A percentile compares a stretch with the other conserved stretches of the same genome.
phyloP scores from a whole-genome alignment of 1,140 invertebrate genomes.

The Gonioctena quinquepunctata region DNA sequence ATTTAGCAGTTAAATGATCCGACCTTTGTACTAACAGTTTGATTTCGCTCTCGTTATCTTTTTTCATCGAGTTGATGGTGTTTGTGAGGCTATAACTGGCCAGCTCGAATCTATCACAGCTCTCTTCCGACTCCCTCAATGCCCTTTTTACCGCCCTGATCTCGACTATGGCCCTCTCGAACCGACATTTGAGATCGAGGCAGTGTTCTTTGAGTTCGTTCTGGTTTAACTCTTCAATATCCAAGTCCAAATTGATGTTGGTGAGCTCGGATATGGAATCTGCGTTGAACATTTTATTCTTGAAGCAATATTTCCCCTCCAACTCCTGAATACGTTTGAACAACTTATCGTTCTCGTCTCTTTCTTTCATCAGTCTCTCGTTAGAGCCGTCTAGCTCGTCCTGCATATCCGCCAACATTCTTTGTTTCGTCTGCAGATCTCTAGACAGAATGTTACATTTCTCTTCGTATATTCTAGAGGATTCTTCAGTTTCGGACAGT shows the following conservation, averaged over 20 bases:
- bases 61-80: constrained; percentile 69
- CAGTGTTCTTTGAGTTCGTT: constrained; percentile 81
- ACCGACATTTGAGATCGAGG: constrained; percentile 72
- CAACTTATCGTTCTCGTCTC: constrained; percentile 78
- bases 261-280: constrained; percentile 81
- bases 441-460: constrained; percentile 65
- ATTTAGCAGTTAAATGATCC: constrained; percentile 81
- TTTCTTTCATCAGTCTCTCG: constrained; percentile 64
- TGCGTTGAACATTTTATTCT: constrained; percentile 66
- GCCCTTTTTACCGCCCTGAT: constrained; percentile 81
- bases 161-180: constrained; percentile 81
- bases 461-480: constrained; percentile 59
- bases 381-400: constrained; percentile 62
- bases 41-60: constrained; percentile 74
- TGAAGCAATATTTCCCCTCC: constrained; percentile 59
- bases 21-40: constrained; percentile 81
- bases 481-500: constrained; percentile 54
- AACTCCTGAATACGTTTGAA: constrained; percentile 72
- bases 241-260: constrained; percentile 75
- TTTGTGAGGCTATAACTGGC: constrained; percentile 73
- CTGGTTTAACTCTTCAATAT: constrained; percentile 74
- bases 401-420: constrained; percentile 61
- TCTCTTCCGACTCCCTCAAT: constrained; percentile 76
- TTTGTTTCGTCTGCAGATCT: constrained; percentile 66
- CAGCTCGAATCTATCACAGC: constrained; percentile 79